These are phyloP conservation scores for Brachyrhaphis roseni DNA, from an alignment of 2,797 vertebrate genomes.

Conservation along the genomic window DNA sequence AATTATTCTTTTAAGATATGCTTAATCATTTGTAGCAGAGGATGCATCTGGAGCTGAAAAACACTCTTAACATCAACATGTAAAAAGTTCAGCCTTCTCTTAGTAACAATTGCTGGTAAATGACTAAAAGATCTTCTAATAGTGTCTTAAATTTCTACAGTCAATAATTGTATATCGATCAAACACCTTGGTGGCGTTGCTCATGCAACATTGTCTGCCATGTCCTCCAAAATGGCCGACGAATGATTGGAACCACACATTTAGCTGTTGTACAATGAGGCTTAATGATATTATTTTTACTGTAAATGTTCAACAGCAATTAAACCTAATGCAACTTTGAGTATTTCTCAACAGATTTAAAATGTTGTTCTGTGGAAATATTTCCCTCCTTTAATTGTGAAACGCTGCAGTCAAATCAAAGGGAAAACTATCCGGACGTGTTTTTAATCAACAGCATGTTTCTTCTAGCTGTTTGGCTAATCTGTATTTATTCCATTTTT, in stretches of 20 bases:
- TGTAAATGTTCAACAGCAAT: background rate
- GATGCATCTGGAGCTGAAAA: too few relatives aligned
- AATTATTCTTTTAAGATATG: too few relatives aligned
- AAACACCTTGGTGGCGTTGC: background rate
- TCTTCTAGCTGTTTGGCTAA: slow-evolving; percentile 46
- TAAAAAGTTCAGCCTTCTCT: background rate
- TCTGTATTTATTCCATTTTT: slow-evolving; percentile 13
- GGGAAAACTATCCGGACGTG: slow-evolving; percentile 64
- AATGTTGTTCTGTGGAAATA: background rate
- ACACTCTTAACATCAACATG: too few relatives aligned
- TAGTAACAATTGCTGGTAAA: background rate
- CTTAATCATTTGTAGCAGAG: too few relatives aligned
- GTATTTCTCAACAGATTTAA: background rate
- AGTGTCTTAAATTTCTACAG: background rate
- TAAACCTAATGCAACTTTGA: background rate
- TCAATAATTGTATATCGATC: background rate
- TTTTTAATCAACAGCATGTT: slow-evolving; percentile 71
- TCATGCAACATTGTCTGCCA: background rate
- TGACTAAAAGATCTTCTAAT: background rate
- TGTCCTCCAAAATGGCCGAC: slow-evolving; percentile 1
- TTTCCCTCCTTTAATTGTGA: background rate
- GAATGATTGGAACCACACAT: background rate
- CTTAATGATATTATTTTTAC: background rate
- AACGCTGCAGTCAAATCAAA: slow-evolving; percentile 11
- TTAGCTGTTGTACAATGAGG: background rate